A percentile compares a stretch with the other conserved stretches of the same genome.
phyloP scores from a whole-genome alignment of 2,113 vertebrate genomes.

The Protobothrops mucrosquamatus region DNA sequence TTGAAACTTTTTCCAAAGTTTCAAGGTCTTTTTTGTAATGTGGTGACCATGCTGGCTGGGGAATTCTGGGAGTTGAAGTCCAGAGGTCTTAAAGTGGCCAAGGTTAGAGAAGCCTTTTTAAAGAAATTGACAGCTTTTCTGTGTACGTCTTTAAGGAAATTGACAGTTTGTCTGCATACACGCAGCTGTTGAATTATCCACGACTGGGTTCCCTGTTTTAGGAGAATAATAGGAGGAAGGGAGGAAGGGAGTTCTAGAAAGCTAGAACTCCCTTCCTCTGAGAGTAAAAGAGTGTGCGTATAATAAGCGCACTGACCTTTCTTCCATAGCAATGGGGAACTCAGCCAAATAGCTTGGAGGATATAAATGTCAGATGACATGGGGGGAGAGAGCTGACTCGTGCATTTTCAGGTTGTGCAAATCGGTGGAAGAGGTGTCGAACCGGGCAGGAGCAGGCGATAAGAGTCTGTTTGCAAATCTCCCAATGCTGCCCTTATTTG shows the following conservation, averaged over 20 bases:
- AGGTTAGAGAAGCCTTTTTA: not conserved
- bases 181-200: not conserved
- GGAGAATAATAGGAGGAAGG: too few species aligned
- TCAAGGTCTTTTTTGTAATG: too few species aligned
- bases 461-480: not conserved
- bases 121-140: not conserved
- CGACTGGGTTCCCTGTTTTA: not conserved
- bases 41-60: too few species aligned
- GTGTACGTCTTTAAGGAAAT: too few species aligned
- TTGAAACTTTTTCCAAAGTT: too few species aligned
- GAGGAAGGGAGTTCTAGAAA: too few species aligned
- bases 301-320: not conserved
- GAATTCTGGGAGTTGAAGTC: too few species aligned
- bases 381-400: not conserved
- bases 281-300: not conserved
- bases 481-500: not conserved
- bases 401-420: not conserved
- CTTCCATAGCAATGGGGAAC: not conserved
- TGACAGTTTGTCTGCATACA: not conserved
- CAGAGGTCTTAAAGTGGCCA: too few species aligned
- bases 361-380: not conserved
- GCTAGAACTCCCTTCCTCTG: not conserved
- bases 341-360: not conserved
- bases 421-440: not conserved
- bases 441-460: not conserved